A percentile compares a stretch with the other conserved stretches of the same genome.
Evolutionary conservation across 2,888 invertebrate species (phyloP).

Genomic region (Eilema depressum): DNA sequence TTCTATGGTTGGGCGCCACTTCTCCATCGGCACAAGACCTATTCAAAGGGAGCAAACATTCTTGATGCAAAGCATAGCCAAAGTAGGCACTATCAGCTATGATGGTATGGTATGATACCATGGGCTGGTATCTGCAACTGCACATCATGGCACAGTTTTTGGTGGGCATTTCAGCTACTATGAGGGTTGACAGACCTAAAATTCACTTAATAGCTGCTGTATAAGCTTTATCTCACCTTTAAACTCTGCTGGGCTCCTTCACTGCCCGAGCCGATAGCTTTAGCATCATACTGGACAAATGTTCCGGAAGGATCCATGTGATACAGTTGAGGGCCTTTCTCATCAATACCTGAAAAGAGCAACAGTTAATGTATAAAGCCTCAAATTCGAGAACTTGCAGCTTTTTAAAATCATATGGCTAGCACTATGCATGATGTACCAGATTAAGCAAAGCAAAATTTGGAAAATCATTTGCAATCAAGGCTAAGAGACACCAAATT

Average conservation of each 20-base stretch:
- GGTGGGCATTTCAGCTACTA: too few species aligned
- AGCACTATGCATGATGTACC: neutral
- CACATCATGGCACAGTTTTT: too few species aligned
- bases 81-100: neutral
- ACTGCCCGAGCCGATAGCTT: slow-evolving; percentile 99
- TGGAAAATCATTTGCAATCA: neutral
- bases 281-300: slow-evolving; percentile 98
- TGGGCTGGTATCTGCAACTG: too few species aligned
- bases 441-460: neutral
- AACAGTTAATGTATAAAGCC: too few species aligned
- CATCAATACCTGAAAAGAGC: slow-evolving; percentile 89
- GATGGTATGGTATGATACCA: too few species aligned
- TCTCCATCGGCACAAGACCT: too few species aligned
- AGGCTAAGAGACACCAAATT: neutral
- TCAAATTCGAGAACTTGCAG: too few species aligned
- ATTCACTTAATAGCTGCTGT: neutral
- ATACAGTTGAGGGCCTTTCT: slow-evolving; percentile 97
- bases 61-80: too few species aligned
- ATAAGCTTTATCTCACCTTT: slow-evolving; percentile 68
- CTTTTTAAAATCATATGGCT: neutral
- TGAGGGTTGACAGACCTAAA: neutral
- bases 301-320: slow-evolving; percentile 99
- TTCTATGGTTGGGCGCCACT: too few species aligned
- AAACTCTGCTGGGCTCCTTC: slow-evolving; percentile 99
- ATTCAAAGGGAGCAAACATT: too few species aligned